Conservation (phyloP, 2,797 vertebrate genomes). For the Anas flavirostris region DNA sequence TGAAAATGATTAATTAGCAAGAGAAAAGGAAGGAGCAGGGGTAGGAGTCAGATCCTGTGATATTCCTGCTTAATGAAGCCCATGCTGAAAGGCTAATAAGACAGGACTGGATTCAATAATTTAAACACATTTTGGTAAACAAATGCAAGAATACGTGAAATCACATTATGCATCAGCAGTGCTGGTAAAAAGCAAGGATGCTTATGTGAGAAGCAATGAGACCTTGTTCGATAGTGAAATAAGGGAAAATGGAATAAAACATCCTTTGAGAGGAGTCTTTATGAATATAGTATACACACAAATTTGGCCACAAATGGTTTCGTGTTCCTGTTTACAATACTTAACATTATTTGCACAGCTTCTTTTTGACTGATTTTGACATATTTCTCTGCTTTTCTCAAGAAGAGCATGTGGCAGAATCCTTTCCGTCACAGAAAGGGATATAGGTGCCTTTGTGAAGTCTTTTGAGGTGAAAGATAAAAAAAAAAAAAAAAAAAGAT, state of each 20-base stretch:
- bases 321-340: background rate
- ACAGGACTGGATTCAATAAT: background rate
- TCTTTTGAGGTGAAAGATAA: background rate
- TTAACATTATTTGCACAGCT: background rate
- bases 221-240: background rate
- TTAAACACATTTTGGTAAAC: background rate
- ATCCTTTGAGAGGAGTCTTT: background rate
- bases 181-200: background rate
- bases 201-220: background rate
- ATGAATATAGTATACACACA: background rate
- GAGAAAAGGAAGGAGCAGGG: background rate
- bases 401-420: background rate
- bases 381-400: background rate
- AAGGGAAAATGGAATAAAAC: background rate
- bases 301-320: background rate
- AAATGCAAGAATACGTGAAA: background rate
- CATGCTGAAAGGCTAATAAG: background rate
- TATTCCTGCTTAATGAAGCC: background rate
- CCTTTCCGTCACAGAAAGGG: background rate
- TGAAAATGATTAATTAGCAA: background rate
- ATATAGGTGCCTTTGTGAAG: background rate
- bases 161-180: background rate
- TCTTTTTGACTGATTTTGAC: background rate
- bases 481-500: background rate
- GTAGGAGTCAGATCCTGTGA: rapidly evolving